Evolutionary conservation across 2,888 invertebrate species (phyloP).

Genomic region (Drepana falcataria): DNA sequence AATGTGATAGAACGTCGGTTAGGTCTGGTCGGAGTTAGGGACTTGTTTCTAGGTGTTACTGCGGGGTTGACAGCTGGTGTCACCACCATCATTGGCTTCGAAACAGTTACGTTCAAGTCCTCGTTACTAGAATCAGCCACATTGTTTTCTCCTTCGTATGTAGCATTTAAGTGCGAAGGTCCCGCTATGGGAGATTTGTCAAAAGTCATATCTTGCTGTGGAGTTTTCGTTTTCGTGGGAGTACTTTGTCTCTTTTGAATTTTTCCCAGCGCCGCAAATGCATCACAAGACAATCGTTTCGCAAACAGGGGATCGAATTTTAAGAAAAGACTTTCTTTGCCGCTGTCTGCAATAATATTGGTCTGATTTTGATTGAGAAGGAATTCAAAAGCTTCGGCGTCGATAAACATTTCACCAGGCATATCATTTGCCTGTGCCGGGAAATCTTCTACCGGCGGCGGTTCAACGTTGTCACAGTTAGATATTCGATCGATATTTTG

Average conservation of each 20-base stretch:
- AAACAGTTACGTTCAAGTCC: slow-evolving; percentile 44
- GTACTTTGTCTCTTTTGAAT: slow-evolving; percentile 53
- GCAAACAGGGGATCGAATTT: slow-evolving; percentile 72
- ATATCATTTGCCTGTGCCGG: slow-evolving; percentile 36
- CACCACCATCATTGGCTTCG: slow-evolving; percentile 70
- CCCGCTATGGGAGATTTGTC: slow-evolving; percentile 29
- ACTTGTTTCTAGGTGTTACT: slow-evolving; percentile 48
- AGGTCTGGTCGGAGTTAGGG: slow-evolving; percentile 48
- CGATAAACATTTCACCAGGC: slow-evolving; percentile 62
- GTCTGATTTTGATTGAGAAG: slow-evolving; percentile 62
- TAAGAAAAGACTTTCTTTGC: slow-evolving; percentile 69
- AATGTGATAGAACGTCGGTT: slow-evolving; percentile 64
- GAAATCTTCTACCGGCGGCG: slow-evolving; percentile 48
- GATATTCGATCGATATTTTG: slow-evolving; percentile 32
- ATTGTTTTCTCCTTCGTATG: slow-evolving; percentile 26
- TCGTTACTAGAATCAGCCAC: slow-evolving; percentile 38
- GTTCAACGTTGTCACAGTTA: slow-evolving; percentile 35
- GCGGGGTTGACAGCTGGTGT: slow-evolving; percentile 61
- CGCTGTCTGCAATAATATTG: slow-evolving; percentile 56
- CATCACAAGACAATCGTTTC: slow-evolving; percentile 54
- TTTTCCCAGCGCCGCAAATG: slow-evolving; percentile 47
- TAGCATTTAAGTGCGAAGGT: slow-evolving; percentile 36
- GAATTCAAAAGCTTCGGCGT: slow-evolving; percentile 68
- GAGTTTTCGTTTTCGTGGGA: slow-evolving; percentile 39
- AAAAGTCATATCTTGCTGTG: slow-evolving; percentile 19